Evolutionary conservation across 2,888 invertebrate species (phyloP).

Genomic region (Drosophila aldrichi): DNA sequence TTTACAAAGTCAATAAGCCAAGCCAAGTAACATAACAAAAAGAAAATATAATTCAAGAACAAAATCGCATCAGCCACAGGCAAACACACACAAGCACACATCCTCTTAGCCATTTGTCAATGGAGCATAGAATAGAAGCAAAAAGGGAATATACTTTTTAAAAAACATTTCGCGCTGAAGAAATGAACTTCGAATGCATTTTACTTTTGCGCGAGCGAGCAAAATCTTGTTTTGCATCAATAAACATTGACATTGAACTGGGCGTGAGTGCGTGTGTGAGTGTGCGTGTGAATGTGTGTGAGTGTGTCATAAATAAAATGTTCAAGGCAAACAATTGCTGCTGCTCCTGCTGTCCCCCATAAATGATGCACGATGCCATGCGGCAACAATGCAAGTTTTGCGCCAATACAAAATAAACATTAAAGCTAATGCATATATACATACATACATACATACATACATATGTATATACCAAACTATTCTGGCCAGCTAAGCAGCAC

Average conservation of each 20-base stretch:
- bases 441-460: neutral
- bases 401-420: conserved; percentile 41
- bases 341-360: conserved; percentile 31
- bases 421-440: conserved; percentile 38
- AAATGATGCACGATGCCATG: conserved; percentile 63
- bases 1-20: conserved; percentile 12
- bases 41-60: conserved; percentile 8
- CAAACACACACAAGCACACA: conserved; percentile 2
- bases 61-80: conserved; percentile 22
- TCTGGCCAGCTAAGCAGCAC: conserved; percentile 23
- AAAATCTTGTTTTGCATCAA: conserved; percentile 77
- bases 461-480: neutral
- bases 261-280: conserved; percentile 6
- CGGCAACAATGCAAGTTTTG: conserved; percentile 28
- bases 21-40: conserved; percentile 5
- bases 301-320: conserved; percentile 40
- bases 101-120: conserved; percentile 43
- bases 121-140: neutral
- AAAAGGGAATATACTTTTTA: conserved; percentile 7
- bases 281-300: conserved; percentile 3
- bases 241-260: conserved; percentile 73
- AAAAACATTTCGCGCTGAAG: conserved; percentile 25
- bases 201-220: conserved; percentile 36
- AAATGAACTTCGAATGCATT: conserved; percentile 38
- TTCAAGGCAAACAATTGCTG: conserved; percentile 36